Evolutionary conservation across 37 sponge, comb jelly and placozoan species (phyloP).

Genomic region (Petrosia ficiformis): DNA sequence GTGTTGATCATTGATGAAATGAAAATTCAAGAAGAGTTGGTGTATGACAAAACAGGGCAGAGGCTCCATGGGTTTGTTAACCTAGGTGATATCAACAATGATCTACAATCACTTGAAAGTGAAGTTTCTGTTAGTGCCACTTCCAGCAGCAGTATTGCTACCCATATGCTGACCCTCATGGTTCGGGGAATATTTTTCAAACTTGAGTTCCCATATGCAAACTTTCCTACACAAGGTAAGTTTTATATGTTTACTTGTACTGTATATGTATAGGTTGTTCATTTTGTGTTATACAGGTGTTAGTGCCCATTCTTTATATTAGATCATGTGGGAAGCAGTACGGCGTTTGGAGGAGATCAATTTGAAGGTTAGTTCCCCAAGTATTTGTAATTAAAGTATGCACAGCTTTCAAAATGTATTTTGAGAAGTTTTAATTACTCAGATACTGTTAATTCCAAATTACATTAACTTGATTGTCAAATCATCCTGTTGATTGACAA

Average conservation of each 20-base stretch:
- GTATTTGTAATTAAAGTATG: neutral
- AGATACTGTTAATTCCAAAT: no score
- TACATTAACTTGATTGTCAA: no score
- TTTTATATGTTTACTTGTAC: neutral
- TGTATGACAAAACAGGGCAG: neutral
- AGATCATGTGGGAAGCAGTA: constrained; percentile 17
- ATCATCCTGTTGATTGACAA: no score
- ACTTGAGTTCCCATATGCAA: constrained; percentile 15
- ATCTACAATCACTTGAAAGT: neutral
- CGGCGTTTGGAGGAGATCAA: neutral
- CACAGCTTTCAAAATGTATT: no score
- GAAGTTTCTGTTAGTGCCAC: neutral
- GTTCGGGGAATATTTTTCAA: constrained; percentile 28
- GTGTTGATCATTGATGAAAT: constrained; percentile 16
- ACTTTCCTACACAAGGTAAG: constrained; percentile 7
- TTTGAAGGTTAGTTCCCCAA: constrained; percentile 6
- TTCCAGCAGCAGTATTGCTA: neutral
- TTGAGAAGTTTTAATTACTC: no score
- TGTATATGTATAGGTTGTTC: no score
- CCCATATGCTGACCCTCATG: constrained; percentile 36
- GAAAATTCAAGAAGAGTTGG: constrained; percentile 14
- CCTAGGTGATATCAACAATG: neutral
- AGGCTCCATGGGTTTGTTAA: constrained; percentile 6
- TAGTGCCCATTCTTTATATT: neutral
- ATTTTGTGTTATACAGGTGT: neutral